Percentiles rank a stretch among this genome's conserved stretches.
phyloP scores from a whole-genome alignment of 2,797 vertebrate species.

The Sebastes matsubarae region DNA sequence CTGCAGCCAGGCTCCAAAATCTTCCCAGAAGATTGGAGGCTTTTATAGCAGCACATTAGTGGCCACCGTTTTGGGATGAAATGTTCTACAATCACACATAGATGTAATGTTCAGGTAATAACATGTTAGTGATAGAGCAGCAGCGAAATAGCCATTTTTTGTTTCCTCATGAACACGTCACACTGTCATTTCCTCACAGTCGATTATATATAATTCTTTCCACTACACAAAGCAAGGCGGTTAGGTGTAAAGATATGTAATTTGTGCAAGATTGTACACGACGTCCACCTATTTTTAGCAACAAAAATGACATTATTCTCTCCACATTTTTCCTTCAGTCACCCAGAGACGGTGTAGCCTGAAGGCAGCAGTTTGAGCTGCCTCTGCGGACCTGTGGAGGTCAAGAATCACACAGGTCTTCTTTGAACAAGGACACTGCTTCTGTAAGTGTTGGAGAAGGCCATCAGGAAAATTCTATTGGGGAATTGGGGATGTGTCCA shows the following conservation, averaged over 20 bases:
- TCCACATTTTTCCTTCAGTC: background rate
- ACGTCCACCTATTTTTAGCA: background rate
- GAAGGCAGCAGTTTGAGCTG: background rate
- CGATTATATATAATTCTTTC: background rate
- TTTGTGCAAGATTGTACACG: background rate
- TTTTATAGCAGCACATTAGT: background rate
- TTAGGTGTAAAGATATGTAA: background rate
- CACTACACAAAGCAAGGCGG: background rate
- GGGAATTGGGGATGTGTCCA: slow-evolving; percentile 52
- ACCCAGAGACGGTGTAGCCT: background rate
- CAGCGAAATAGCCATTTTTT: background rate
- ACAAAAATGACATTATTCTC: background rate
- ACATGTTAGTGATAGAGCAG: background rate
- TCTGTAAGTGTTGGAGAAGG: background rate
- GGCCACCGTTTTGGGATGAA: no score
- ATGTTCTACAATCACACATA: background rate
- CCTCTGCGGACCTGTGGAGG: background rate
- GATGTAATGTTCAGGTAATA: background rate
- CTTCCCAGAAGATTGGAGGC: background rate
- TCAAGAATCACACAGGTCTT: slow-evolving; percentile 27
- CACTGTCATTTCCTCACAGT: background rate
- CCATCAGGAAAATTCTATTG: slow-evolving; percentile 16
- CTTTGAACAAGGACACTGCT: background rate
- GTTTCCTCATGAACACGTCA: no score
- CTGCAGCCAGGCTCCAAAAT: background rate